Evolutionary conservation across 2,113 vertebrate genomes (phyloP).

Genomic region (Bungarus multicinctus): DNA sequence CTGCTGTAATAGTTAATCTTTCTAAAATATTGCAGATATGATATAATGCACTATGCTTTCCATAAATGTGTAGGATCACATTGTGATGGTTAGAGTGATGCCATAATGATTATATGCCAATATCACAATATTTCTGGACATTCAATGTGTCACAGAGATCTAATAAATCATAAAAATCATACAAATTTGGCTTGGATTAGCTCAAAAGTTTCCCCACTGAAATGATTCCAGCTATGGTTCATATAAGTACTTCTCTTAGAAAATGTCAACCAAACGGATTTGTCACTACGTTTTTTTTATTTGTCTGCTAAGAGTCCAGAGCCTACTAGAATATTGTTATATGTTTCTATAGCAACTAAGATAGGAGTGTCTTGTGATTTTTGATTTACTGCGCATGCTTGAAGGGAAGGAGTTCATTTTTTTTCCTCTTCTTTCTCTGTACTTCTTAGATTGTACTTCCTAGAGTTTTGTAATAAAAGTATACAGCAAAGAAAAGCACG

Average conservation of each 20-base stretch:
- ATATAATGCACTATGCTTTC: not conserved
- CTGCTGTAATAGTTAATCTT: not conserved
- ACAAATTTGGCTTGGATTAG: not conserved
- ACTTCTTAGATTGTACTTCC: no score
- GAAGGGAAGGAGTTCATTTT: no score
- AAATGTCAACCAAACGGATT: not conserved
- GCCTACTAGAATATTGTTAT: no score
- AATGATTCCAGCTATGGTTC: not conserved
- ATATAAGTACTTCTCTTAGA: not conserved
- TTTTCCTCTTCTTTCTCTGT: no score
- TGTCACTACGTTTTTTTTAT: no score
- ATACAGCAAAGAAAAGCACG: no score
- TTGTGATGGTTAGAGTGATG: not conserved
- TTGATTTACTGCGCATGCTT: no score
- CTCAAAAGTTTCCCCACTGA: not conserved
- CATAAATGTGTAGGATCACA: not conserved
- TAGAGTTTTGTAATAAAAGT: no score
- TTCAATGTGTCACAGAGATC: not conserved
- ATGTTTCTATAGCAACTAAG: no score
- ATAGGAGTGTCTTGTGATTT: no score
- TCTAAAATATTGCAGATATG: conserved; percentile 3
- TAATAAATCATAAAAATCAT: not conserved
- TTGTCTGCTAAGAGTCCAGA: no score
- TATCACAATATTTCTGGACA: not conserved
- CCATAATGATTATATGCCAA: not conserved